Base-by-base conservation (phyloP, 1,140 invertebrate genomes). In the Euura lappo region DNA sequence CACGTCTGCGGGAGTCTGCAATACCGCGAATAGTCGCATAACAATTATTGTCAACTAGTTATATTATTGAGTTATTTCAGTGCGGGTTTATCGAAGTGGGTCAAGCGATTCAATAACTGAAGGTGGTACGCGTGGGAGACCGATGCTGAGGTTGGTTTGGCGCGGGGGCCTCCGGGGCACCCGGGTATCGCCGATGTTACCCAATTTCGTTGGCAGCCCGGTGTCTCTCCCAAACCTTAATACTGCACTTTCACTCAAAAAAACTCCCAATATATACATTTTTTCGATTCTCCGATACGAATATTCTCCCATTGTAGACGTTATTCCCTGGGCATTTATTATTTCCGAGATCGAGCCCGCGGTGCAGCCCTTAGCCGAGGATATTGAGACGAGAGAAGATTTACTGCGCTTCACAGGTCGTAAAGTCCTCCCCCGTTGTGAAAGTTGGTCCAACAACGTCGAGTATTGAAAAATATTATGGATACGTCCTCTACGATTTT, bases 71-170 rank as follows among this genome's bases (percentile, higher is more conserved):
- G 84, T 85, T 86, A 85, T 87, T 85, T 82, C 79, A 83, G 86
- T 84, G 81, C 81, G 81, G 84, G 82, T 86, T 87, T 88, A 88
- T 88, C 86, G 82, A 88, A 88, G 84, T 88, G 83, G 86, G 86
- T 88, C 85, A 87, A 85, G 83, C 85, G 83, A 85, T 86, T 87
- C 81, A 87, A 88, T 86, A 86, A 81, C 83, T 80, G 51, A 60
- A n/a, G 51, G 28, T 60, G 28, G 13, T 60, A 60, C 51, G 51
- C 51, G 51, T 60, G 51, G 51, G 80, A 80, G 79, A 79, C 79
- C 79, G 82, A 75, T 45, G 46, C 65, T 65, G 45, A 72, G 46
- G 28, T 28, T 28, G 28, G 28, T 28, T 28, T 28, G 28, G 28
- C 68, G 60, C 44, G 72, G 65, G 67, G 71, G 74, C 74, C 72